A percentile compares a stretch with the other conserved stretches of the same genome.
Conservation (phyloP, 2,797 vertebrate species). For the Enteromius trimaculatus region DNA sequence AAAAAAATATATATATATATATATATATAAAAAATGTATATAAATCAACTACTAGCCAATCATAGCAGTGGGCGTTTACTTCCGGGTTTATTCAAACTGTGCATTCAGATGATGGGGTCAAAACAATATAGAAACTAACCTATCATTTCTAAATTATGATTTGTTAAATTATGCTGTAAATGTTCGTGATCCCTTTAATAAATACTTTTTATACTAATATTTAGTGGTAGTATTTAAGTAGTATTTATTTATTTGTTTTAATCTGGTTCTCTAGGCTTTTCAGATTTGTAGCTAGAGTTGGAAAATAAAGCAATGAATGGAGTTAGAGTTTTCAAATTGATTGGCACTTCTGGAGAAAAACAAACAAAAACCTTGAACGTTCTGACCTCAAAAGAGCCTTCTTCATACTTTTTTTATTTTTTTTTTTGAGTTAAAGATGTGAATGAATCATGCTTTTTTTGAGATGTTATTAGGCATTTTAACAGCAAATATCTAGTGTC, state of each 20-base stretch:
- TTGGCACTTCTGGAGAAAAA: slow-evolving; percentile 22
- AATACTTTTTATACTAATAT: neutral
- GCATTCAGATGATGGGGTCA: no score
- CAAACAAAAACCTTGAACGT: neutral
- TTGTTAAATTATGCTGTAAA: no score
- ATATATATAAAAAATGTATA: neutral
- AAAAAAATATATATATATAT: neutral
- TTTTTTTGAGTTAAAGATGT: slow-evolving; percentile 12
- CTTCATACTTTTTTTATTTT: neutral
- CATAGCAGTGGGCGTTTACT: no score
- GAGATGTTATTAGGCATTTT: slow-evolving; percentile 15
- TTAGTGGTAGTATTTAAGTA: neutral
- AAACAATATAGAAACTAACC: no score
- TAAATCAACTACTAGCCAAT: no score
- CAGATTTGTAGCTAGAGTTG: slow-evolving; percentile 43
- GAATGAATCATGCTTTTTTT: neutral
- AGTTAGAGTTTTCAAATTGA: slow-evolving; percentile 45
- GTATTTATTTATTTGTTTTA: neutral
- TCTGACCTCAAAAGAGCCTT: slow-evolving; percentile 20
- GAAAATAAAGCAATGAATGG: neutral
- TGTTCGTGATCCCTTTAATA: neutral
- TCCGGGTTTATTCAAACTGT: no score
- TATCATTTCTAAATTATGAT: no score
- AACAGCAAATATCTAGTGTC: neutral
- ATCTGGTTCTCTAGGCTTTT: slow-evolving; percentile 25